phyloP scores from a whole-genome alignment of 1,140 invertebrate genomes.

The Pristionchus pacificus region DNA sequence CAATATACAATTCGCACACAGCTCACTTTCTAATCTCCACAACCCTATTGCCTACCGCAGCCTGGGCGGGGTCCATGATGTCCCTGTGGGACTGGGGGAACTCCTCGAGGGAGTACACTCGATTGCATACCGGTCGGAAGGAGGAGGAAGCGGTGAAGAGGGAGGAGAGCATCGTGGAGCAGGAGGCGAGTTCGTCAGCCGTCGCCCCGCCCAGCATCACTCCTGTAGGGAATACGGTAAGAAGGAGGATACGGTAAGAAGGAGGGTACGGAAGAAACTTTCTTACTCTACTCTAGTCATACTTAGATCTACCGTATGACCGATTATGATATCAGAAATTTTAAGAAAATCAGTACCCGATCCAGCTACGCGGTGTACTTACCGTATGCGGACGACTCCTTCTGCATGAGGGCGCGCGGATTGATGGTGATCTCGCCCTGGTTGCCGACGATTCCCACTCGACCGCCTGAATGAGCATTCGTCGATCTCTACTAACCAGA shows the following conservation, averaged over 20 bases:
- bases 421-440: constrained; percentile 61
- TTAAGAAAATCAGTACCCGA: too few species aligned
- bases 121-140: neutral
- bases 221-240: constrained; percentile 16
- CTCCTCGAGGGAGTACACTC: neutral
- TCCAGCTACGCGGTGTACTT: constrained; percentile 40
- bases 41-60: neutral
- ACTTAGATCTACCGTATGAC: too few species aligned
- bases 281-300: neutral
- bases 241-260: constrained; percentile 9
- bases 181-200: neutral
- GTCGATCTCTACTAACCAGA: too few species aligned
- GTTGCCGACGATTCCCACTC: constrained; percentile 64
- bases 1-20: too few species aligned
- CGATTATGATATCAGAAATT: too few species aligned
- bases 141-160: neutral
- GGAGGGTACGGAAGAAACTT: neutral
- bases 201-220: neutral
- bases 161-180: neutral
- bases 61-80: neutral
- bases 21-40: neutral
- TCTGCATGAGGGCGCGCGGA: constrained; percentile 62
- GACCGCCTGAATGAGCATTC: constrained; percentile 48
- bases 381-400: constrained; percentile 62
- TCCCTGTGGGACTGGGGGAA: neutral